phyloP scores from a whole-genome alignment of 2,797 vertebrate genomes.

The Balearica regulorum region DNA sequence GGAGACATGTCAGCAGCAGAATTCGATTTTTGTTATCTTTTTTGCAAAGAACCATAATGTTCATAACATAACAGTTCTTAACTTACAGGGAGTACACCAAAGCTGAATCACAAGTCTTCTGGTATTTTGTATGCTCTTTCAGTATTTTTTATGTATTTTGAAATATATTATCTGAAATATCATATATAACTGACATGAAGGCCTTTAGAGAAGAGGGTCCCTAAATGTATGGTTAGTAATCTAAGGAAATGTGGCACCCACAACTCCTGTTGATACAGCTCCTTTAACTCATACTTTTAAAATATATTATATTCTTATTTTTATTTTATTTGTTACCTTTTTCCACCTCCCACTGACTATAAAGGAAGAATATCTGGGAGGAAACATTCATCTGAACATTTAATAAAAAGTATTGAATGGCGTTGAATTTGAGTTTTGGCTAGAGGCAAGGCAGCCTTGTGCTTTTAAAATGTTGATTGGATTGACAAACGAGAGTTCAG shows the following conservation, averaged over 20 bases:
- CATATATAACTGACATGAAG: neutral
- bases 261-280: neutral
- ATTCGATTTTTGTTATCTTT: neutral
- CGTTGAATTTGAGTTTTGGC: neutral
- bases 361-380: neutral
- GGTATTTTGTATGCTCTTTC: rapidly evolving
- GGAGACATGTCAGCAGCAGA: neutral
- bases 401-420: neutral
- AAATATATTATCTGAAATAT: neutral
- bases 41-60: neutral
- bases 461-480: neutral
- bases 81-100: neutral
- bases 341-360: neutral
- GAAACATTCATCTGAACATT: neutral
- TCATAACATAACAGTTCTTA: neutral
- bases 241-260: neutral
- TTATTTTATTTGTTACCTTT: neutral
- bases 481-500: neutral
- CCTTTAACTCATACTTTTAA: neutral
- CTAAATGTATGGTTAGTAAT: neutral
- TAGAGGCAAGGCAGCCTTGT: neutral
- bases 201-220: neutral
- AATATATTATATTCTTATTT: neutral
- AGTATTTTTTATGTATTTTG: neutral
- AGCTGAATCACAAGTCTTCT: neutral